Evolutionary conservation across 1,140 invertebrate species (phyloP).

Genomic region (Saccostrea cuccullata): DNA sequence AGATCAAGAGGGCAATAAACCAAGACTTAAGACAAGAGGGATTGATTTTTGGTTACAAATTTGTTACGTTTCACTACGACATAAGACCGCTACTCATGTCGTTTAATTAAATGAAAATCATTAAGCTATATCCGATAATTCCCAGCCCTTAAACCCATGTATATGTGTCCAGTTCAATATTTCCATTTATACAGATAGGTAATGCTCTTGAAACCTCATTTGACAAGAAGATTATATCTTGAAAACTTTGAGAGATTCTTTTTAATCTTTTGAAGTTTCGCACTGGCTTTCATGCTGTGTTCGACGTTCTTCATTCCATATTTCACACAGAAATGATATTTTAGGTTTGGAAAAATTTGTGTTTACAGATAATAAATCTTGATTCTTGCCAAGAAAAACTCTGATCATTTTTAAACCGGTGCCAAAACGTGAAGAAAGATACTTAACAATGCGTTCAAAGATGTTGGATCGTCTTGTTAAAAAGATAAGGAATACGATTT

Average conservation of each 20-base stretch:
- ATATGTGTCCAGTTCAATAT: neutral
- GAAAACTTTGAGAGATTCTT: conserved; percentile 4
- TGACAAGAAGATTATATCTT: conserved; percentile 22
- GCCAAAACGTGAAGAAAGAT: neutral
- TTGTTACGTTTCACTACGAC: neutral
- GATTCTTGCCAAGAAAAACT: conserved; percentile 17
- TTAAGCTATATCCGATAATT: neutral
- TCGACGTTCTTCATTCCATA: neutral
- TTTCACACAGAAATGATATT: conserved; percentile 32
- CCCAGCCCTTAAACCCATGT: neutral
- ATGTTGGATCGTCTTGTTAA: conserved; percentile 7
- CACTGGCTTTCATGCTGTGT: neutral
- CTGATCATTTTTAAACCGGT: neutral
- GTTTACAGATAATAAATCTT: conserved; percentile 28
- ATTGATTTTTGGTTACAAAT: conserved; percentile 1
- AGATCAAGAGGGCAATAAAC: conserved; percentile 20
- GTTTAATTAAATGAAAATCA: neutral
- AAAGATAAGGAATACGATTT: conserved; percentile 17
- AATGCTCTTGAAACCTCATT: neutral
- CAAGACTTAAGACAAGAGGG: neutral
- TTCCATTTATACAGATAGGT: neutral
- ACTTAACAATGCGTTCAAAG: neutral
- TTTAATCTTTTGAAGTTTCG: neutral
- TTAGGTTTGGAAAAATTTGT: neutral
- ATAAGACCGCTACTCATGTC: neutral